Base-by-base conservation (phyloP, 2,797 vertebrate species). In the Notolabrus celidotus region DNA sequence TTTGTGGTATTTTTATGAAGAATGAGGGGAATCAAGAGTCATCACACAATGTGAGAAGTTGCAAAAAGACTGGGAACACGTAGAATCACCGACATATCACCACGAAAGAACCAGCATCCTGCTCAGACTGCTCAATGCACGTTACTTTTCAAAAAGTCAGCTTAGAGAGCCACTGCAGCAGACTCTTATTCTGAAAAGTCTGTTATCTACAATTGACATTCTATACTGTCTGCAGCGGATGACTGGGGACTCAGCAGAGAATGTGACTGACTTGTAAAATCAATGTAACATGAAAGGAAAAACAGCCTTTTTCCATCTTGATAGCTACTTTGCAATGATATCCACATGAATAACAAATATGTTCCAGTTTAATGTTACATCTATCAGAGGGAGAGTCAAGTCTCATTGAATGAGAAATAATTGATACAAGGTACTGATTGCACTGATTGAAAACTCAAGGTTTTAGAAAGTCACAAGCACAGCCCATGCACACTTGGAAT, bases 391-490 rank as follows among this genome's bases (percentile, higher is more conserved):
- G 55, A 69, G 47, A 59, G 45, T 25, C 43, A 20, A 45, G 20
- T 14, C 10, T 17, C 19, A 22, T 22, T 45, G 19, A 47, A 15
- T 9, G 22, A 25, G 46, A 14, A 25, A 47, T 25, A 25, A 87
- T 62, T 78, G 80, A 89, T 87, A 76, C 85, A 60, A 17, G 43
- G 61, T 49, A 69, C 71, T 83, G 85, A 85, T 88, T 86, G 80
- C 72, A 82, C 74, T 82, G 88, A 91, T 80, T 89, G 52, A 57
- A 66, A 70, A 74, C 65, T 86, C 85, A 92, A 90, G 91, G 90
- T 92, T 90, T 83, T 34, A 60, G 62, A 86, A 88, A 83, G 80
- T 87, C 83, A 88, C 27, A 36, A 39, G 22, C 46, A 19, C 20
- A 39, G 22, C 46, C 19, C 20, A 14, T 47, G 23, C 23, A 25